phyloP scores from a whole-genome alignment of 64 coral and sea anemone genomes.

The Orbicella faveolata region DNA sequence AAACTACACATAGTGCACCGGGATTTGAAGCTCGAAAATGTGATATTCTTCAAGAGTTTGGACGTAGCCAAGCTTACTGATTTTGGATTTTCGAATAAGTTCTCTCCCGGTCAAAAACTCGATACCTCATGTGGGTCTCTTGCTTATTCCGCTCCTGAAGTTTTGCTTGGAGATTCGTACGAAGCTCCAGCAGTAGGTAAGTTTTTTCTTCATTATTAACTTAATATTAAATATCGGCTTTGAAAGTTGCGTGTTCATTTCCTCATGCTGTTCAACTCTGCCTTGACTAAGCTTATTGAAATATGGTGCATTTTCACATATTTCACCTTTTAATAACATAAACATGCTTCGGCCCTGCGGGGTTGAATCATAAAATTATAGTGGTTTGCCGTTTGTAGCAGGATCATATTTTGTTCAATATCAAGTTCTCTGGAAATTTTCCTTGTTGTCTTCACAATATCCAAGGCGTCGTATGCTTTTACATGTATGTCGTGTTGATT shows the following conservation, averaged over 20 bases:
- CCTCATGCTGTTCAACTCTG: neutral
- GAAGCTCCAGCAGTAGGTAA: constrained; percentile 97
- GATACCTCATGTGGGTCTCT: constrained; percentile 95
- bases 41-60: constrained; percentile 96
- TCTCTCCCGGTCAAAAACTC: constrained; percentile 88
- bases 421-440: no score
- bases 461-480: no score
- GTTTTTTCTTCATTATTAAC: constrained; percentile 22
- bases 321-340: neutral
- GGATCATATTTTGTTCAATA: neutral
- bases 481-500: no score
- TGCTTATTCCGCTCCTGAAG: constrained; percentile 97
- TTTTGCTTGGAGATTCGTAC: constrained; percentile 95
- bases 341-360: neutral
- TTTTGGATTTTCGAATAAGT: constrained; percentile 99
- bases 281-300: neutral
- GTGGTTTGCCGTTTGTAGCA: neutral
- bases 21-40: constrained; percentile 99
- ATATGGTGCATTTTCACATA: neutral
- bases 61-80: constrained; percentile 99
- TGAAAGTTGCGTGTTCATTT: neutral
- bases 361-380: neutral
- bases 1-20: constrained; percentile 96
- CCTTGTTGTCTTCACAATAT: no score
- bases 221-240: neutral